These are phyloP conservation scores for Ericerus pela DNA, from an alignment of 1,140 invertebrate genomes.

Conservation along the genomic window DNA sequence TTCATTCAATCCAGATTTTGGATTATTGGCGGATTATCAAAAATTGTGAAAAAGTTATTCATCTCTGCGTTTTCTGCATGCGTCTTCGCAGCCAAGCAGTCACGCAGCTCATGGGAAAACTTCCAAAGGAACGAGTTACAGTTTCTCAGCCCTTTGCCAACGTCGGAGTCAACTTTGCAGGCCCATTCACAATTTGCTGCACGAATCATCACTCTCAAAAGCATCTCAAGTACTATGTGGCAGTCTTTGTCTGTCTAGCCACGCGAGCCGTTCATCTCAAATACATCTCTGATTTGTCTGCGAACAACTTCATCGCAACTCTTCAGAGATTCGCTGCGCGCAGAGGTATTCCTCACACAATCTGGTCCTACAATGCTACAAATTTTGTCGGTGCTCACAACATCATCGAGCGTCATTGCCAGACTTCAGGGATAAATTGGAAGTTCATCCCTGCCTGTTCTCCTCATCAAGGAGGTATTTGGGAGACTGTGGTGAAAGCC, in stretches of 20 bases:
- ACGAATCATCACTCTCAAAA: not conserved
- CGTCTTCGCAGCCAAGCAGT: not conserved
- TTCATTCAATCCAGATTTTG: not conserved
- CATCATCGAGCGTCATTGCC: not conserved
- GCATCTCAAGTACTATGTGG: not conserved
- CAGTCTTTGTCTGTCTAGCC: not conserved
- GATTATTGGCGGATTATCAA: not conserved
- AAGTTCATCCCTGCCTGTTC: not conserved
- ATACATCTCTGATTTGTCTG: not conserved
- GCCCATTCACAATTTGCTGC: slow-evolving; percentile 19
- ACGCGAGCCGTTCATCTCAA: not conserved
- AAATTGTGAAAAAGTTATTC: not conserved
- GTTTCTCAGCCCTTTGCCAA: not conserved
- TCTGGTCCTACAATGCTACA: not conserved
- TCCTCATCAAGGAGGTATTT: slow-evolving; percentile 20
- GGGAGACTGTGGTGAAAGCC: slow-evolving; percentile 24
- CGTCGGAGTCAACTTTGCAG: not conserved
- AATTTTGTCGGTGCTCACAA: not conserved
- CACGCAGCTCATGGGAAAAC: not conserved
- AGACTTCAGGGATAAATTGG: not conserved
- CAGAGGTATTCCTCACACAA: not conserved
- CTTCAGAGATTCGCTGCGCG: not conserved
- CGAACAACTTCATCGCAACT: not conserved
- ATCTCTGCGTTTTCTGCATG: not conserved
- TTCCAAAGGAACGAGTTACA: not conserved